phyloP scores from a whole-genome alignment of 2,797 vertebrate species.

The Notamacropus eugenii region DNA sequence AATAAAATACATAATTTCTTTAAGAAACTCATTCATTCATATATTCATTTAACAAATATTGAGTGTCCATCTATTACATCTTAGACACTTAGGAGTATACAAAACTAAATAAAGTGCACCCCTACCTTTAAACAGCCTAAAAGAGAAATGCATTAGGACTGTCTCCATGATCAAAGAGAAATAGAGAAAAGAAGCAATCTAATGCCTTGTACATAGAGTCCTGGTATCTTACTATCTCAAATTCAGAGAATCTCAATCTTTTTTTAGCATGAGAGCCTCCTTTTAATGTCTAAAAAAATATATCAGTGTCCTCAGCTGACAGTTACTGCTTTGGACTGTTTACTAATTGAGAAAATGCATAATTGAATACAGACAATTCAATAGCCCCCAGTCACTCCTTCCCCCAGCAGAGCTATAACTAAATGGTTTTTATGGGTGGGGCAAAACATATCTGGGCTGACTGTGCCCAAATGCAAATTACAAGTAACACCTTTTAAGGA shows the following conservation, averaged over 20 bases:
- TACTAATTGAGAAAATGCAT: neutral
- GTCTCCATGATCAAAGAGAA: neutral
- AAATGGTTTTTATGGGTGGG: neutral
- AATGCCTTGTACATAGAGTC: neutral
- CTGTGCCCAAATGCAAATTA: neutral
- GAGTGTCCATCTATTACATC: neutral
- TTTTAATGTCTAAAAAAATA: neutral
- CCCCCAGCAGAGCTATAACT: neutral
- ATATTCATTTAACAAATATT: conserved; percentile 5
- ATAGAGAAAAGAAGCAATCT: neutral
- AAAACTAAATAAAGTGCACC: neutral
- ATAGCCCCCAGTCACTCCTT: neutral
- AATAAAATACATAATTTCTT: neutral
- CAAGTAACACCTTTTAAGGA: neutral
- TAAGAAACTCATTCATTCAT: conserved; percentile 20
- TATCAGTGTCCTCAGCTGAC: neutral
- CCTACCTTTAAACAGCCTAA: neutral
- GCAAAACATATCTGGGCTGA: neutral
- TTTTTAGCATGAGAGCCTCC: neutral
- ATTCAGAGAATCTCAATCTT: neutral
- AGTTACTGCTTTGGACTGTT: neutral
- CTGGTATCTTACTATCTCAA: neutral
- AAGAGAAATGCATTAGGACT: neutral
- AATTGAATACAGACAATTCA: neutral
- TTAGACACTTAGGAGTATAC: neutral